Conservation (phyloP, 92 coral and sea anemone genomes). For the Pocillopora grandis region DNA sequence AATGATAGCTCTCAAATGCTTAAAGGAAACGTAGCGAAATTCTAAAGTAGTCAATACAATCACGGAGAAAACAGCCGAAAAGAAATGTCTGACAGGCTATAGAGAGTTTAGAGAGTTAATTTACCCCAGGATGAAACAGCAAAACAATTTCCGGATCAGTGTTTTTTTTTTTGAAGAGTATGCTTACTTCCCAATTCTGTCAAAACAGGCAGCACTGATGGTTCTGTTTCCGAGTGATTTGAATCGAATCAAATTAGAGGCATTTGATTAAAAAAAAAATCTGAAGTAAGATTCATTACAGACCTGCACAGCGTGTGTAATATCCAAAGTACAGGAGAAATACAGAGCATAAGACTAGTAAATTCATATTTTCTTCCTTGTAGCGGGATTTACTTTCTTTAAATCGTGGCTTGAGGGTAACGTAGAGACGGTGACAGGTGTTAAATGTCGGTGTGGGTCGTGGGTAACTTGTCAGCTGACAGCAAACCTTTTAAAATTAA, state of each 20-base stretch:
- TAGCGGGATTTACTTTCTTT: not conserved
- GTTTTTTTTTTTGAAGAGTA: not conserved
- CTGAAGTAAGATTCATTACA: not conserved
- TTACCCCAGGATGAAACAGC: not conserved
- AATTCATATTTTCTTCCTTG: not conserved
- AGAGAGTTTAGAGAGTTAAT: not conserved
- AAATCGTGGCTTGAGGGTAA: not conserved
- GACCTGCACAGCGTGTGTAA: slow-evolving; percentile 2
- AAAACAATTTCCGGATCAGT: not conserved
- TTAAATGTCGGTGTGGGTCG: not conserved
- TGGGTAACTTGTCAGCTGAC: not conserved
- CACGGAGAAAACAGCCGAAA: too few relatives aligned
- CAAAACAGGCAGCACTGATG: not conserved
- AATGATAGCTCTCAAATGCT: too few relatives aligned
- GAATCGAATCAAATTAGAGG: not conserved
- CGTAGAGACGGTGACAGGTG: not conserved
- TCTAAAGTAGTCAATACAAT: not conserved
- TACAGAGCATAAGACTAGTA: not conserved
- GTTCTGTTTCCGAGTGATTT: not conserved
- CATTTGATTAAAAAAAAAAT: not conserved
- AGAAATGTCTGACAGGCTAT: not conserved
- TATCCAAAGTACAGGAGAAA: slow-evolving; percentile 2
- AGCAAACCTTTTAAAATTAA: not conserved
- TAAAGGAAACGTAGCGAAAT: not conserved
- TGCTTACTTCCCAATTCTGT: not conserved